Evolutionary conservation across 2,113 vertebrate genomes (phyloP).

Genomic region (Tyrannus savana): DNA sequence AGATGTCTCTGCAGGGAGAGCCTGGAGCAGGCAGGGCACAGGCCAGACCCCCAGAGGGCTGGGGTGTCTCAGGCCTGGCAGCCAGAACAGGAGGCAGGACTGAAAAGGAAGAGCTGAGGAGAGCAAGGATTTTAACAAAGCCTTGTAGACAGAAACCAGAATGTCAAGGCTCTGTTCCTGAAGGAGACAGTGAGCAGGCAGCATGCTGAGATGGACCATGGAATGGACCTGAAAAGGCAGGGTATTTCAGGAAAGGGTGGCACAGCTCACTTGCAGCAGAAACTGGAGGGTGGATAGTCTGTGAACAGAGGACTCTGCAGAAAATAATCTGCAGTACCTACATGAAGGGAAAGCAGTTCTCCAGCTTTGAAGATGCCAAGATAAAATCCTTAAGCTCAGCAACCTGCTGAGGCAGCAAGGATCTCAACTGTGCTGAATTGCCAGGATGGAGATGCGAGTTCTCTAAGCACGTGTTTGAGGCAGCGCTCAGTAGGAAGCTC

Average conservation of each 20-base stretch:
- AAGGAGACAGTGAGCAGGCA: neutral
- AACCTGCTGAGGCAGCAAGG: neutral
- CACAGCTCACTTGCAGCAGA: neutral
- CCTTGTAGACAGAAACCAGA: neutral
- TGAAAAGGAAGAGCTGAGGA: neutral
- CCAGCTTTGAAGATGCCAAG: neutral
- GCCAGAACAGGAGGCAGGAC: neutral
- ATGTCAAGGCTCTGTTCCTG: neutral
- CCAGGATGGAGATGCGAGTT: neutral
- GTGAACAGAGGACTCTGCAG: neutral
- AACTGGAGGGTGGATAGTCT: neutral
- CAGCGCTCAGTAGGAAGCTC: neutral
- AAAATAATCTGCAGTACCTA: neutral
- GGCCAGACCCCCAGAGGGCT: fast-evolving
- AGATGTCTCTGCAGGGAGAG: neutral
- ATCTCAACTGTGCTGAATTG: neutral
- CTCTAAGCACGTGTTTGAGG: neutral
- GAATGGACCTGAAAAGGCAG: neutral
- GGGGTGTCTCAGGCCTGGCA: neutral
- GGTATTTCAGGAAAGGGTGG: neutral
- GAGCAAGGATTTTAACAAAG: neutral
- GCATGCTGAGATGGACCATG: neutral
- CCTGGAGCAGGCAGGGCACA: neutral
- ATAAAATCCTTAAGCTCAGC: neutral
- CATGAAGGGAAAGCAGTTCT: neutral